Evolutionary conservation across 92 coral and sea anemone species (phyloP), one percentile per base, ranked within the genome.

Genomic region (Phymanthus crucifer): DNA sequence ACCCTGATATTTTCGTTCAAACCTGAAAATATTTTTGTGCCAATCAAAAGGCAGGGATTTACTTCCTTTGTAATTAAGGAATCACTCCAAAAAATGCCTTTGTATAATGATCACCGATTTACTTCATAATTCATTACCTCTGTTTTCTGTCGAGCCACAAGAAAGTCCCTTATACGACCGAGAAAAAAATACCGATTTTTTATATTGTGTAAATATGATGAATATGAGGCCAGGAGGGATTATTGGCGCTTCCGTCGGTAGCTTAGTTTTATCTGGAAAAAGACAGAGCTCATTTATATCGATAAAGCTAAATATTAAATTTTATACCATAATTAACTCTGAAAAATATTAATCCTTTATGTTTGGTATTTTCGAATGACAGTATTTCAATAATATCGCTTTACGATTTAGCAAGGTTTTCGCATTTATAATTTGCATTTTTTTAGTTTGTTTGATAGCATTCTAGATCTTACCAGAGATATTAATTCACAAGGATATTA

Each of bases 201-300:
- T 27, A 8, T 61, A 11, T 71, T 38, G 75, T 7, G 48, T 35
- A 71, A 71, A 35, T 19, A 71, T 70, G 36, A 6, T 71, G 75
- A 36, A 71, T 40, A 71, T 27, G 17, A 71, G 24, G 21, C 24
- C 21, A 71, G 48, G 40, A 57, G 75, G 56, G 56, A 38, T 71
- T 38, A 71, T 37, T 24, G 75, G 46, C 75, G 75, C 75, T 71
- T 71, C 75, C 75, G 75, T 71, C 13, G 68, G 34, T 61, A n/a
- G 68, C 32, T 61, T 24, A 29, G 32, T 61, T 61, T 61, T 61
- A 61, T 61, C 68, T 24, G 32, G 34, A 61, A 61, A 61, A 26
- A 61, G 7, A 54, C 26, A 54, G 27, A 24, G 29, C 29, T 1
- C 12, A 61, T 11, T 61, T 34, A 27, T 54, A 43, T 54, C n/a